These are phyloP conservation scores for Noctua janthe DNA, from an alignment of 2,888 invertebrate species.

Conservation along the genomic window DNA sequence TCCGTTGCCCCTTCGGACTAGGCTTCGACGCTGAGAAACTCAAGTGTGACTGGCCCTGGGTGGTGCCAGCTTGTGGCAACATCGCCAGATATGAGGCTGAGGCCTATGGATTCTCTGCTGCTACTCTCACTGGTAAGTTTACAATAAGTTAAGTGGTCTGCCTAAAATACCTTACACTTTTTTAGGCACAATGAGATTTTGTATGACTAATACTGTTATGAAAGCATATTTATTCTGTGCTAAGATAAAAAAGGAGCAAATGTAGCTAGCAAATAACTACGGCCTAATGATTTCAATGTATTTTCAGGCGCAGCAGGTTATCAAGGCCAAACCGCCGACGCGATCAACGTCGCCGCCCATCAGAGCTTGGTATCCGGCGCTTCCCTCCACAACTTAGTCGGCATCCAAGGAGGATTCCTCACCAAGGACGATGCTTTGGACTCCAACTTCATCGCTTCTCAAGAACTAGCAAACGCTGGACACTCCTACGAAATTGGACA, in stretches of 20 bases:
- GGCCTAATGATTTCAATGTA: not conserved
- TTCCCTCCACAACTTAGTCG: constrained; percentile 84
- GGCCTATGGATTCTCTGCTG: constrained; percentile 85
- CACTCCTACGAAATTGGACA: constrained; percentile 68
- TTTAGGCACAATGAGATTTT: not conserved
- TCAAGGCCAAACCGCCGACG: constrained; percentile 86
- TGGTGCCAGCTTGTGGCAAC: constrained; percentile 92
- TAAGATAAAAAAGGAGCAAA: not conserved
- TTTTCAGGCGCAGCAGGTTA: constrained; percentile 85
- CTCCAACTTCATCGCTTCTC: constrained; percentile 84
- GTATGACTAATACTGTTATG: not conserved
- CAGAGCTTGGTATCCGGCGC: constrained; percentile 87
- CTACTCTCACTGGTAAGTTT: constrained; percentile 82
- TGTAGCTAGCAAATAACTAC: not conserved
- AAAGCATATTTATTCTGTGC: not conserved
- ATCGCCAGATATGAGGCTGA: constrained; percentile 89
- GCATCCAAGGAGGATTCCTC: constrained; percentile 85
- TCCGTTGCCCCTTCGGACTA: constrained; percentile 95
- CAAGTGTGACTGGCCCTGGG: constrained; percentile 95
- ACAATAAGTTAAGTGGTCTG: not conserved
- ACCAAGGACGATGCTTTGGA: constrained; percentile 80
- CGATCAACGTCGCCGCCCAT: constrained; percentile 87
- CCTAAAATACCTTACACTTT: not conserved
- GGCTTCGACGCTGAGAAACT: constrained; percentile 93
- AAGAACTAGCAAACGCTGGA: constrained; percentile 78